These are phyloP conservation scores for Tympanuchus pallidicinctus DNA, from an alignment of 2,113 vertebrate species.

Conservation along the genomic window DNA sequence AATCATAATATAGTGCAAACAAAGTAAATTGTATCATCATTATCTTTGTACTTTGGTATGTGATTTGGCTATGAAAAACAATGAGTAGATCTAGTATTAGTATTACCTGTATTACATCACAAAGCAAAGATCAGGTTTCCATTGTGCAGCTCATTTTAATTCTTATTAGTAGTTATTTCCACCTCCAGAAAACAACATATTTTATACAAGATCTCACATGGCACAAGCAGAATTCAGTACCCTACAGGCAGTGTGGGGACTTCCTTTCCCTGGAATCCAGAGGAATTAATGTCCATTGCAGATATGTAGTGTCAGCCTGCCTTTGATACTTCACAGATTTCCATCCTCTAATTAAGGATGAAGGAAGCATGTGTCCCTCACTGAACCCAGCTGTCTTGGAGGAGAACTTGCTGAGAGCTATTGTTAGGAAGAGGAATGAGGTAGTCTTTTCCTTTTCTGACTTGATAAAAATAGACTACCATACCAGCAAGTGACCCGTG, in stretches of 20 bases:
- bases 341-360: conserved; percentile 42
- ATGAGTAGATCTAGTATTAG: neutral
- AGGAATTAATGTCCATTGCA: neutral
- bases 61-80: neutral
- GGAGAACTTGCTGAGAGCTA: conserved; percentile 32
- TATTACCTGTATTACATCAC: neutral
- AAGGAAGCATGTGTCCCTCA: neutral
- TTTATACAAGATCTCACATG: neutral
- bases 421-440: conserved; percentile 28
- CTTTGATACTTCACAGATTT: conserved; percentile 50
- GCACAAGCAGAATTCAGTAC: neutral
- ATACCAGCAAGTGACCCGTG: neutral
- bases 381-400: conserved; percentile 24
- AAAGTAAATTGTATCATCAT: neutral
- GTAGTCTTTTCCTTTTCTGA: conserved; percentile 28
- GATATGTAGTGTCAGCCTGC: conserved; percentile 1
- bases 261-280: conserved; percentile 10
- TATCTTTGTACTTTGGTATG: neutral
- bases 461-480: conserved; percentile 36
- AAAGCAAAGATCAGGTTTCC: neutral
- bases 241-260: neutral
- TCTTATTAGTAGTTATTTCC: neutral
- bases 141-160: neutral
- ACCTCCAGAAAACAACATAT: neutral
- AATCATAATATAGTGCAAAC: neutral